Evolutionary conservation across 1,140 invertebrate species (phyloP).

Genomic region (Sarcophaga bullata): DNA sequence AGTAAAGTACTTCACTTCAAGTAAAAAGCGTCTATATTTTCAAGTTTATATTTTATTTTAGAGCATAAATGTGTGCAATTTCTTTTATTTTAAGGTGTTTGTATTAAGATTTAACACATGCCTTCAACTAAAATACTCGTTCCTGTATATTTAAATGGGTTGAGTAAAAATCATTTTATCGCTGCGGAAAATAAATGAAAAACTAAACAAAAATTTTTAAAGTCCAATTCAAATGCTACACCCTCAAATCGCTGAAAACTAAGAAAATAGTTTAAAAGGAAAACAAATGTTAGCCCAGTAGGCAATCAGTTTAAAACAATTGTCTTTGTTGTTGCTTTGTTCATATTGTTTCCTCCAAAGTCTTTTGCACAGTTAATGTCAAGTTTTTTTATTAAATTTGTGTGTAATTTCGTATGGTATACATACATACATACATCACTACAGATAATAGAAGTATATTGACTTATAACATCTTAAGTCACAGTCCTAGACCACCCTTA

Average conservation of each 20-base stretch:
- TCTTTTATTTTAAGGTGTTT: background rate
- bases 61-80: background rate
- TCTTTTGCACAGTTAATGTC: background rate
- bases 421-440: too few relatives aligned
- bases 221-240: slow-evolving; percentile 15
- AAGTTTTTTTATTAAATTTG: background rate
- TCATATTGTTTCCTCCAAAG: background rate
- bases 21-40: background rate
- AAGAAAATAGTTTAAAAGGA: background rate
- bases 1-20: background rate
- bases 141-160: too few relatives aligned
- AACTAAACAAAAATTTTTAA: background rate
- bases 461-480: too few relatives aligned
- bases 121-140: background rate
- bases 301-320: slow-evolving; percentile 21
- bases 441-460: too few relatives aligned
- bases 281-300: slow-evolving; percentile 21
- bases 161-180: background rate
- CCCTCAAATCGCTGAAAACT: background rate
- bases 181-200: background rate
- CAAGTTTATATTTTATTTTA: background rate
- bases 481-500: too few relatives aligned
- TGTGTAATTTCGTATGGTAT: too few relatives aligned
- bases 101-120: slow-evolving; percentile 21
- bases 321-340: background rate